phyloP scores from a whole-genome alignment of 2,888 invertebrate species.

The Dugesia japonica region DNA sequence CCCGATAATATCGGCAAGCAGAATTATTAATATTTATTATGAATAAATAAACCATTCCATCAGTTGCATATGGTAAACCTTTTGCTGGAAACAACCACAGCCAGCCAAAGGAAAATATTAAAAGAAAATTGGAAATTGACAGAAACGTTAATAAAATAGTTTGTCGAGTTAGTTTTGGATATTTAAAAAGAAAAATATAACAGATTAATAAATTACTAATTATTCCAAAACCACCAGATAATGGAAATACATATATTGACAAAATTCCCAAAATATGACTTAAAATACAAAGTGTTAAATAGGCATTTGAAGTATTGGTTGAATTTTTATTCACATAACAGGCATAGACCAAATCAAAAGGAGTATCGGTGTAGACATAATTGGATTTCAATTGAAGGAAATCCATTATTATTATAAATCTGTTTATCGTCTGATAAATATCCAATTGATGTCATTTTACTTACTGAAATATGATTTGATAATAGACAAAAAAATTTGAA shows the following conservation, averaged over 20 bases:
- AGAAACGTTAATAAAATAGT: background rate
- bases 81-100: slow-evolving; percentile 22
- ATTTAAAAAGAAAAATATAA: background rate
- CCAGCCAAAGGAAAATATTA: slow-evolving; percentile 1
- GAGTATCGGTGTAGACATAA: background rate
- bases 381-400: background rate
- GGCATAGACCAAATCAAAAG: background rate
- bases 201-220: background rate
- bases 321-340: background rate
- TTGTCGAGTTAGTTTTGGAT: background rate
- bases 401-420: too few relatives aligned
- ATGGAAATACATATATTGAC: background rate
- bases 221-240: background rate
- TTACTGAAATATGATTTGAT: too few relatives aligned
- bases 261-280: background rate
- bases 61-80: background rate
- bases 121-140: background rate
- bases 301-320: background rate
- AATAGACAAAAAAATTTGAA: too few relatives aligned
- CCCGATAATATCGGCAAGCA: too few relatives aligned
- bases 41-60: too few relatives aligned
- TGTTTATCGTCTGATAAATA: too few relatives aligned
- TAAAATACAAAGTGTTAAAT: background rate
- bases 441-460: too few relatives aligned
- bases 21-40: too few relatives aligned